Evolutionary conservation across 2,113 vertebrate species (phyloP).

Genomic region (Callipepla californica): DNA sequence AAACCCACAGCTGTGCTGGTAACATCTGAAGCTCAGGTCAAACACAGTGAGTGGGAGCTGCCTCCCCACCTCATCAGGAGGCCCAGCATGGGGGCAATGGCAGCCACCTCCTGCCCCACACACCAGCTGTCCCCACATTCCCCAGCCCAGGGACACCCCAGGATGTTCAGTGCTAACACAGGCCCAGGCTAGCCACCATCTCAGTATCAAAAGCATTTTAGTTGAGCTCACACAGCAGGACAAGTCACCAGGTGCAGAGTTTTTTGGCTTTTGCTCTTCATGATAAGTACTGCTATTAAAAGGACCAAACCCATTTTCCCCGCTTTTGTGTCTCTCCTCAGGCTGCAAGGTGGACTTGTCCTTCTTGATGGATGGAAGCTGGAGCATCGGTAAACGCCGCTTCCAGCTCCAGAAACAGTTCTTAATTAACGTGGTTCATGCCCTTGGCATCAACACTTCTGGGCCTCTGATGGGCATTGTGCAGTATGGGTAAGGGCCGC

Average conservation of each 20-base stretch:
- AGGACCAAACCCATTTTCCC: not conserved
- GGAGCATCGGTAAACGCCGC: conserved; percentile 94
- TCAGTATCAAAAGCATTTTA: not conserved
- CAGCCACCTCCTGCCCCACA: not conserved
- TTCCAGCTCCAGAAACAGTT: conserved; percentile 97
- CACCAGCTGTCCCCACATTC: not conserved
- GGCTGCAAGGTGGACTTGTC: conserved; percentile 93
- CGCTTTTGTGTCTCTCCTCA: conserved; percentile 59
- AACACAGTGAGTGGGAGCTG: not conserved
- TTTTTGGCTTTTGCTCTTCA: not conserved
- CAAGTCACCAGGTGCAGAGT: not conserved
- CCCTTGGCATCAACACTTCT: conserved; percentile 84
- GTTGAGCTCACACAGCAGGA: not conserved
- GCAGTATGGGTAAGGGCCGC: conserved; percentile 89
- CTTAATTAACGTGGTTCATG: conserved; percentile 85
- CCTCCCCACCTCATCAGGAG: not conserved
- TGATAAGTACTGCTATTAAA: not conserved
- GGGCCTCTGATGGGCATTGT: conserved; percentile 95
- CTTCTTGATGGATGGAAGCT: conserved; percentile 95
- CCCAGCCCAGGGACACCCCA: not conserved
- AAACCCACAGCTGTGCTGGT: too few species aligned
- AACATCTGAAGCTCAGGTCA: too few species aligned
- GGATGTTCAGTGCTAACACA: not conserved
- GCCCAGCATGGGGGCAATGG: not conserved
- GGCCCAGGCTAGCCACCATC: not conserved